Percentiles rank a stretch among this genome's conserved stretches.
These are phyloP conservation scores for Amphibalanus amphitrite DNA, from an alignment of 1,140 invertebrate species.

Conservation along the genomic window DNA sequence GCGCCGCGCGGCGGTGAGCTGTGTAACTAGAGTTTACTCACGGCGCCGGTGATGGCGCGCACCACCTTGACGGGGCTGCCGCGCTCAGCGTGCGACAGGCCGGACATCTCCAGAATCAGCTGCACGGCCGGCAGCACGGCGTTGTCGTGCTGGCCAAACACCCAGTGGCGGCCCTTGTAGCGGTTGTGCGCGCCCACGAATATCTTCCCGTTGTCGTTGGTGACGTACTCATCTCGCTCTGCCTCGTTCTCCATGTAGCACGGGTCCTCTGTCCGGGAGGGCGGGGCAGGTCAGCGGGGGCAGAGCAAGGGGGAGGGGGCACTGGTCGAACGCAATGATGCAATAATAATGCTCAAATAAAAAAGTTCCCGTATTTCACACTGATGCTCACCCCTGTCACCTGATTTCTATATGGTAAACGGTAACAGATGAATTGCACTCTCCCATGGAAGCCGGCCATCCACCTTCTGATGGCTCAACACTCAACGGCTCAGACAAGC, in stretches of 20 bases:
- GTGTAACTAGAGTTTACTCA: constrained; percentile 23
- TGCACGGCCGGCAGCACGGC: constrained; percentile 42
- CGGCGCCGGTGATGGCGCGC: constrained; percentile 50
- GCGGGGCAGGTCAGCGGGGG: neutral
- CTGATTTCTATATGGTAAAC: too few species aligned
- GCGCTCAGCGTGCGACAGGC: constrained; percentile 39
- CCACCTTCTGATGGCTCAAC: too few species aligned
- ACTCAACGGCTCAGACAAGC: too few species aligned
- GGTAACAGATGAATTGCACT: too few species aligned
- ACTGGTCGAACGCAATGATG: too few species aligned
- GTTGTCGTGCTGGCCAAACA: constrained; percentile 55
- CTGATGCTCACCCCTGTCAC: too few species aligned
- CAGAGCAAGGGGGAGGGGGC: too few species aligned
- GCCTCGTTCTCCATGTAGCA: constrained; percentile 47
- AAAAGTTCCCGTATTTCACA: too few species aligned
- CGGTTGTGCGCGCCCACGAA: constrained; percentile 48
- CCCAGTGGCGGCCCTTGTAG: constrained; percentile 47
- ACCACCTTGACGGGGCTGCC: constrained; percentile 51
- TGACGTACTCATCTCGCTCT: constrained; percentile 46
- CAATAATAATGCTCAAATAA: too few species aligned
- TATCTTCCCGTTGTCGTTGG: constrained; percentile 56
- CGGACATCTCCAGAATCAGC: constrained; percentile 40
- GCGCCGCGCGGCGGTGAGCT: too few species aligned
- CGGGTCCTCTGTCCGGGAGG: constrained; percentile 32
- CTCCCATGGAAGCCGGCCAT: too few species aligned